Evolutionary conservation across 2,888 invertebrate species (phyloP).

Genomic region (Sycophila texana): DNA sequence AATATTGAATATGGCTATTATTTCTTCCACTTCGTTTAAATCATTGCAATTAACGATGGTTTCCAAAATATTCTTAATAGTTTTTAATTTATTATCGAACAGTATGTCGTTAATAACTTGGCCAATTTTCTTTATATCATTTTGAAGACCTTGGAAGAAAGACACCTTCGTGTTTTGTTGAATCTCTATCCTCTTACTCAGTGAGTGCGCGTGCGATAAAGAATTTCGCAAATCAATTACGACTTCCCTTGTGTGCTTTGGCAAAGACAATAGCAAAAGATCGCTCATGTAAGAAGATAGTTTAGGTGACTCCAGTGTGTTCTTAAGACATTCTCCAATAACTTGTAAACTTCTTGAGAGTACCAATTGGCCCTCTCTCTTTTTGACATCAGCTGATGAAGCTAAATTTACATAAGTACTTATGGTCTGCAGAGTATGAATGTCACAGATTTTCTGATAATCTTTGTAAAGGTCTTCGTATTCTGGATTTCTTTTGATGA

Average conservation of each 20-base stretch:
- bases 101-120: slow-evolving; percentile 50
- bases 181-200: slow-evolving; percentile 55
- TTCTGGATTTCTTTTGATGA: slow-evolving; percentile 33
- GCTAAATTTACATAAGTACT: slow-evolving; percentile 55
- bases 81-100: slow-evolving; percentile 53
- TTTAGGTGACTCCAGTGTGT: slow-evolving; percentile 61
- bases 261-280: slow-evolving; percentile 52
- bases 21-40: slow-evolving; percentile 25
- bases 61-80: slow-evolving; percentile 31
- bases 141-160: slow-evolving; percentile 46
- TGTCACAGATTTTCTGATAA: slow-evolving; percentile 58
- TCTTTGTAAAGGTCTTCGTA: slow-evolving; percentile 59
- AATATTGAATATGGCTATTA: slow-evolving; percentile 23
- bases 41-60: slow-evolving; percentile 27
- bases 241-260: slow-evolving; percentile 51
- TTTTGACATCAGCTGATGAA: slow-evolving; percentile 42
- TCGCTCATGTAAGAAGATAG: slow-evolving; percentile 56
- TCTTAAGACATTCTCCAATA: slow-evolving; percentile 62
- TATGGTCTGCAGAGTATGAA: slow-evolving; percentile 59
- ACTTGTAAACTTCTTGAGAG: slow-evolving; percentile 59
- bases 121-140: slow-evolving; percentile 52
- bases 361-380: slow-evolving; percentile 57
- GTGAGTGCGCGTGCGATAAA: slow-evolving; percentile 54
- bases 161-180: slow-evolving; percentile 53
- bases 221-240: slow-evolving; percentile 56